Evolutionary conservation across 1,140 invertebrate species (phyloP).

Genomic region (Bombus sylvicola): DNA sequence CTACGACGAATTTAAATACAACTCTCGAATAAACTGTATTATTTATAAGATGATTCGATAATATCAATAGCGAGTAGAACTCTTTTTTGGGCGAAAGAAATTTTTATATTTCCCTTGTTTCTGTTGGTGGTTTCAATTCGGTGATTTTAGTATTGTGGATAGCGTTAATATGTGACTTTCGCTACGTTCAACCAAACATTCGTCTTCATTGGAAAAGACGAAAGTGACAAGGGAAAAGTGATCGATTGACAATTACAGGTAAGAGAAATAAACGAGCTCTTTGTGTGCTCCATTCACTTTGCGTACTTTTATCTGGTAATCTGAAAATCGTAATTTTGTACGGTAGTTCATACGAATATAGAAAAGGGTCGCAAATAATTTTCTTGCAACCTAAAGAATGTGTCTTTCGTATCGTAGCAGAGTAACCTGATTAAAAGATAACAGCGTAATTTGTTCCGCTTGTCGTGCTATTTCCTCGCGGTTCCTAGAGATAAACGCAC

Average conservation of each 20-base stretch:
- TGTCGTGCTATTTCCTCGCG: no score
- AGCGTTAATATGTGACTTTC: not conserved
- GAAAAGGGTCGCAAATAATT: not conserved
- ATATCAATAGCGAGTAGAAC: not conserved
- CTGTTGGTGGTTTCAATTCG: not conserved
- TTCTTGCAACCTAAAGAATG: not conserved
- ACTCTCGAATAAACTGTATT: not conserved
- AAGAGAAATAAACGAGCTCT: no score
- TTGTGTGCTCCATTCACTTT: not conserved
- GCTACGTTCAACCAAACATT: conserved; percentile 16
- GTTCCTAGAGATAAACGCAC: no score
- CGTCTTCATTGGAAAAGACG: conserved; percentile 54
- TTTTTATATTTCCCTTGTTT: not conserved
- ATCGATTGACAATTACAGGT: conserved; percentile 52
- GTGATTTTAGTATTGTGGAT: not conserved
- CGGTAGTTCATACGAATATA: not conserved
- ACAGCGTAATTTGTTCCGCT: no score
- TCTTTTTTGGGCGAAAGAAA: not conserved
- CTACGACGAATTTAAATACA: no score
- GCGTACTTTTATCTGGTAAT: not conserved
- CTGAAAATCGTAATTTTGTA: not conserved
- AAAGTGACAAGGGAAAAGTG: conserved; percentile 52
- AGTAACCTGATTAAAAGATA: not conserved
- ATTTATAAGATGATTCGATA: not conserved
- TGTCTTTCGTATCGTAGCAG: not conserved